phyloP scores from a whole-genome alignment of 2,113 vertebrate species.

The Pao palembangensis region DNA sequence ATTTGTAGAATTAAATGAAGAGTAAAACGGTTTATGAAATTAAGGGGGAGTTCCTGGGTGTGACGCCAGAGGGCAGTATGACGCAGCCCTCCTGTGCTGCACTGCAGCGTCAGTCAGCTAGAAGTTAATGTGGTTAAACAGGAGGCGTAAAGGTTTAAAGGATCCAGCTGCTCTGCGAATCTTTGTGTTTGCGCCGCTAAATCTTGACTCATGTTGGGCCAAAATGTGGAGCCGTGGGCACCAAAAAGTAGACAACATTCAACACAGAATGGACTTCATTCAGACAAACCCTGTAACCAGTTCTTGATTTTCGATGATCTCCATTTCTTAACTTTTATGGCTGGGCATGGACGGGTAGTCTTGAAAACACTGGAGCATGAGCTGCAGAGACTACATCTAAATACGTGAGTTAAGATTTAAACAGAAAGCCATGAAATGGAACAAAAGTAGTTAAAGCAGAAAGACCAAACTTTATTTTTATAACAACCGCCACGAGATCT shows the following conservation, averaged over 20 bases:
- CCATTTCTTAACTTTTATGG: neutral
- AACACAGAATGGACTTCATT: neutral
- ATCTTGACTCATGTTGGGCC: constrained; percentile 1
- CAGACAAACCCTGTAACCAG: constrained; percentile 14
- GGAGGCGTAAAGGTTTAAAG: neutral
- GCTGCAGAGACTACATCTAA: constrained; percentile 57
- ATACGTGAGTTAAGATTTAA: constrained; percentile 52
- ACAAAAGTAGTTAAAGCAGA: constrained; percentile 34
- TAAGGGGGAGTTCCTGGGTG: too few species aligned
- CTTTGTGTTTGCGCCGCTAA: constrained; percentile 2
- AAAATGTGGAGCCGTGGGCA: neutral
- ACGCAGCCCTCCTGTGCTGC: too few species aligned
- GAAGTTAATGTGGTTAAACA: constrained; percentile 1
- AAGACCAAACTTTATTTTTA: constrained; percentile 72
- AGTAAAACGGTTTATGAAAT: too few species aligned
- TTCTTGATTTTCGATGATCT: neutral
- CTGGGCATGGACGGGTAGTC: constrained; percentile 36
- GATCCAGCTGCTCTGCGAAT: neutral
- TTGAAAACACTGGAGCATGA: constrained; percentile 47
- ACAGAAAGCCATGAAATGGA: constrained; percentile 61
- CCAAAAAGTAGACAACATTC: neutral
- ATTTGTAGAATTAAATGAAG: too few species aligned
- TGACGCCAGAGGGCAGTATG: too few species aligned
- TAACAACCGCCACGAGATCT: constrained; percentile 40
- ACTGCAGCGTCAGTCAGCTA: neutral